Conservation (phyloP, 2,888 invertebrate genomes). For the Lasioglossum zephyrum region DNA sequence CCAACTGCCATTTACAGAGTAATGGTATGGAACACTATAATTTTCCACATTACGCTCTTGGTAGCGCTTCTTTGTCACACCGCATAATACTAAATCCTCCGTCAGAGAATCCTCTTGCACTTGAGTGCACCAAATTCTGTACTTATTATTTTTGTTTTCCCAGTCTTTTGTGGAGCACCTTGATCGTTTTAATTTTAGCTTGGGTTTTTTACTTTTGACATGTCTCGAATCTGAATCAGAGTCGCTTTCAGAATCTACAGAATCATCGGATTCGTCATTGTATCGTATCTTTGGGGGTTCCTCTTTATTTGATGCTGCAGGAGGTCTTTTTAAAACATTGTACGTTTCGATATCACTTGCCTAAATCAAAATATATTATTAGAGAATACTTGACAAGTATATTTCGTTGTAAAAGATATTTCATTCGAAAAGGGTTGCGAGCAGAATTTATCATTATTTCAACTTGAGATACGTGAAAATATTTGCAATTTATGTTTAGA, state of each 20-base stretch:
- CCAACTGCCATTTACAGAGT: slow-evolving; percentile 57
- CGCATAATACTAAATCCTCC: slow-evolving; percentile 91
- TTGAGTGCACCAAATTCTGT: slow-evolving; percentile 91
- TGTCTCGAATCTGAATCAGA: slow-evolving; percentile 85
- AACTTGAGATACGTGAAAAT: background rate
- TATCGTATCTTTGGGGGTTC: slow-evolving; percentile 85
- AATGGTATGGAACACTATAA: slow-evolving; percentile 89
- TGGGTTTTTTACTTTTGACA: slow-evolving; percentile 86
- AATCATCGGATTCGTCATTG: slow-evolving; percentile 86
- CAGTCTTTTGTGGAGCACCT: slow-evolving; percentile 80
- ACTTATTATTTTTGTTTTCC: slow-evolving; percentile 87
- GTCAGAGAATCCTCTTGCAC: slow-evolving; percentile 92
- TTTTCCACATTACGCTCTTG: slow-evolving; percentile 89
- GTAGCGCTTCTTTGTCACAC: slow-evolving; percentile 89
- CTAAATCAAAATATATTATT: slow-evolving; percentile 62
- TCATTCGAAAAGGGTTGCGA: background rate
- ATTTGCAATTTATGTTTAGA: slow-evolving; percentile 14
- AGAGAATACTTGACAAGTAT: slow-evolving; percentile 14
- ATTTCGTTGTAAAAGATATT: slow-evolving; percentile 4
- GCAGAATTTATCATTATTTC: background rate
- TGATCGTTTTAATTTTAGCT: slow-evolving; percentile 84
- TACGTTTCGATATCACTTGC: slow-evolving; percentile 78
- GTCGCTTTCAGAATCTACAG: slow-evolving; percentile 87
- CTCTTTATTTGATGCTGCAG: slow-evolving; percentile 68
- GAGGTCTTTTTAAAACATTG: slow-evolving; percentile 80